Conservation (phyloP, 2,797 vertebrate genomes). For the Tokudaia tokunoshimensis region DNA sequence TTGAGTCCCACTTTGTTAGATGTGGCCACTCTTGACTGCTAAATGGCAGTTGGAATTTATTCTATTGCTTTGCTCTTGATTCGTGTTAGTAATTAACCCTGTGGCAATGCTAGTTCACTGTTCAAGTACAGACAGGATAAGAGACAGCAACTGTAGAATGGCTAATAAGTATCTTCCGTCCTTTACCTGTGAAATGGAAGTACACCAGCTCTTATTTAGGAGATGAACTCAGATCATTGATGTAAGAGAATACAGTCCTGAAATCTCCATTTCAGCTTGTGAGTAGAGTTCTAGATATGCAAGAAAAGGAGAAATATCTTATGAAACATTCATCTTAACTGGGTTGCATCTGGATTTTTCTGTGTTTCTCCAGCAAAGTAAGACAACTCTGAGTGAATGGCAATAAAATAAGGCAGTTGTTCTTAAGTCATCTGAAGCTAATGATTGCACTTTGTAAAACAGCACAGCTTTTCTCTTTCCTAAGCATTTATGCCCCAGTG, state of each 20-base stretch:
- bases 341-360: conserved; percentile 48
- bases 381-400: neutral
- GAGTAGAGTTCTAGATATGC: conserved; percentile 14
- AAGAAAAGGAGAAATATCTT: conserved; percentile 32
- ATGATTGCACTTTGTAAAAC: conserved; percentile 41
- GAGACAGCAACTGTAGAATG: conserved; percentile 48
- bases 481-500: conserved; percentile 27
- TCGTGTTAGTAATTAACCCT: conserved; percentile 72
- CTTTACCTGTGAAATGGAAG: conserved; percentile 1
- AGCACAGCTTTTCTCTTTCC: conserved; percentile 24
- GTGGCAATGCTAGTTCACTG: conserved; percentile 69
- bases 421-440: conserved; percentile 16
- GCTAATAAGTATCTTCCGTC: conserved; percentile 21
- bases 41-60: conserved; percentile 60
- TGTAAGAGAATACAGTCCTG: conserved; percentile 10
- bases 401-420: conserved; percentile 1
- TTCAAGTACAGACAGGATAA: conserved; percentile 84
- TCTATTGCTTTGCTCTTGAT: conserved; percentile 70
- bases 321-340: neutral
- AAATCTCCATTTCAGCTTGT: conserved; percentile 49
- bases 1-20: conserved; percentile 39
- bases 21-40: conserved; percentile 60
- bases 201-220: neutral
- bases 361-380: conserved; percentile 46
- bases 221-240: neutral